Percentiles rank a stretch among this genome's conserved stretches.
These are phyloP conservation scores for Argya squamiceps DNA, from an alignment of 2,797 vertebrate species.

Conservation along the genomic window DNA sequence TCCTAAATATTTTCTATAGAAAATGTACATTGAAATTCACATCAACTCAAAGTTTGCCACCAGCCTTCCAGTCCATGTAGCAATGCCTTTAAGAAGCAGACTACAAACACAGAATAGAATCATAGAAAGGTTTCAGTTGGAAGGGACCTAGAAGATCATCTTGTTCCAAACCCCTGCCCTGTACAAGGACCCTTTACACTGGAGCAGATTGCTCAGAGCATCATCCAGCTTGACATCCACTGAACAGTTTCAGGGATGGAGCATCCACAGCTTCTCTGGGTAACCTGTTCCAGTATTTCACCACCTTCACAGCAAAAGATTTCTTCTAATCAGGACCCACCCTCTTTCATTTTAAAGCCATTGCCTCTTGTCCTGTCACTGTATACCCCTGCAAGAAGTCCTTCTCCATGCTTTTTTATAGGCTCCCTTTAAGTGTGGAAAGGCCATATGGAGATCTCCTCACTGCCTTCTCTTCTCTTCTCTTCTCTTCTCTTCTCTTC, in stretches of 20 bases:
- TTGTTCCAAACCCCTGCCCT: background rate
- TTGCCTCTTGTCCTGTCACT: background rate
- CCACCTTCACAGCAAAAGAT: background rate
- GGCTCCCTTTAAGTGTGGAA: background rate
- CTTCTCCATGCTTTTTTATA: background rate
- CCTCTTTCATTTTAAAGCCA: background rate
- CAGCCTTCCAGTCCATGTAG: background rate
- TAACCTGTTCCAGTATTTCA: background rate
- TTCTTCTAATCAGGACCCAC: background rate
- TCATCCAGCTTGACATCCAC: fast-evolving
- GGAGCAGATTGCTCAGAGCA: background rate
- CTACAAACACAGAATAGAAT: background rate
- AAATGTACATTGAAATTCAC: background rate
- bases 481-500: no score
- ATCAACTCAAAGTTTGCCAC: background rate
- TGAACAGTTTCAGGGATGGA: background rate
- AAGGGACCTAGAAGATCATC: background rate
- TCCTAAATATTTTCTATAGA: background rate
- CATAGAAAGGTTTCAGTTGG: background rate
- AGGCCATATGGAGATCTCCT: background rate
- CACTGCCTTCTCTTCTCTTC: background rate
- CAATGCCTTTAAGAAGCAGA: background rate
- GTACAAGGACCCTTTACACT: background rate
- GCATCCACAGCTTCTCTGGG: background rate
- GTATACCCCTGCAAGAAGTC: background rate